Percentiles rank a stretch among this genome's conserved stretches.
Evolutionary conservation across 2,797 vertebrate genomes (phyloP).

Genomic region (Syngnathus rostellatus): DNA sequence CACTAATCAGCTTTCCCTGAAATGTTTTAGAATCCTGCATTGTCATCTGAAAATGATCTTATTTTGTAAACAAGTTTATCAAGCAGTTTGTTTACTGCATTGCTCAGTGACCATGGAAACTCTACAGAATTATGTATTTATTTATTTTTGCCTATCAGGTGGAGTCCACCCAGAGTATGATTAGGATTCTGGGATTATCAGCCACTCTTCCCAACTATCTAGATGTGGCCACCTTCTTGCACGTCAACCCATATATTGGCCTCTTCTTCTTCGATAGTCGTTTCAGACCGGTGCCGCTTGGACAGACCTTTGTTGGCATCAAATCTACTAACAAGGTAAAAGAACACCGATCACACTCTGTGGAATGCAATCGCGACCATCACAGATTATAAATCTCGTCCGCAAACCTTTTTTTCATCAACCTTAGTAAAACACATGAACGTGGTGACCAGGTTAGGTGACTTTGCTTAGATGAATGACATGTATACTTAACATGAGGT

Average conservation of each 20-base stretch:
- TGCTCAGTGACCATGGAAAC: too few species aligned
- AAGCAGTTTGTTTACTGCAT: background rate
- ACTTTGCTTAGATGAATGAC: too few species aligned
- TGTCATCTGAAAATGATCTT: background rate
- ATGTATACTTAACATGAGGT: too few species aligned
- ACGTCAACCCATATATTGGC: slow-evolving; percentile 93
- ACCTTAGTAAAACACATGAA: too few species aligned
- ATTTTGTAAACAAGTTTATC: too few species aligned
- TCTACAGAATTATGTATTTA: too few species aligned
- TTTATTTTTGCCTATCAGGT: slow-evolving; percentile 65
- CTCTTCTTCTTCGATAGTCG: slow-evolving; percentile 94
- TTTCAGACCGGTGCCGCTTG: slow-evolving; percentile 93
- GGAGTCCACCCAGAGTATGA: slow-evolving; percentile 98
- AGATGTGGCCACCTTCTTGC: slow-evolving; percentile 89
- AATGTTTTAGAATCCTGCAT: background rate
- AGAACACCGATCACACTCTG: background rate
- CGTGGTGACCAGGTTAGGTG: too few species aligned
- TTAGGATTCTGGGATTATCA: slow-evolving; percentile 93
- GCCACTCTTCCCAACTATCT: slow-evolving; percentile 96
- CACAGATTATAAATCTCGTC: too few species aligned
- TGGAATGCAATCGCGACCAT: too few species aligned
- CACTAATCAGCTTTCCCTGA: background rate
- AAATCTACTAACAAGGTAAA: slow-evolving; percentile 88
- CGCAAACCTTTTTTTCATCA: too few species aligned
- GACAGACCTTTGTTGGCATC: slow-evolving; percentile 90